Evolutionary conservation across 2,113 vertebrate genomes (phyloP), one percentile per base, ranked within the genome.

Genomic region (Oenanthe melanoleuca): DNA sequence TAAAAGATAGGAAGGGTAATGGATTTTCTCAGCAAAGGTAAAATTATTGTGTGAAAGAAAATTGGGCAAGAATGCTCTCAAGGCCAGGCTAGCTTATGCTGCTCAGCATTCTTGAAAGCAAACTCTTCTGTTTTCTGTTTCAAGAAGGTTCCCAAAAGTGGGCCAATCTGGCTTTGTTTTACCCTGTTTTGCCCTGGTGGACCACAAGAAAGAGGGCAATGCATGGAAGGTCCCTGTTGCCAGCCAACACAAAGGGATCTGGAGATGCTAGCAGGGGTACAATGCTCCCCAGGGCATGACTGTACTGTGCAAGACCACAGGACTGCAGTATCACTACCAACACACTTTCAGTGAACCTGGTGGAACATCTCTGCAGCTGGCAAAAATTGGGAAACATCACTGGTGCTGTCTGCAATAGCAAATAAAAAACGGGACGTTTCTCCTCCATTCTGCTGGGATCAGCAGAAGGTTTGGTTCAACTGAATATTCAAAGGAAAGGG

Each of bases 281-380:
- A 44, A 12, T 49, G 67, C 22, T 33, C 53, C 52, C 1, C 0
- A 44, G 33, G 24, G 3, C 3, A 42, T 3, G 3, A 37, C 33
- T 72, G 18, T 12, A 9, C 11, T 34, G 15, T 70, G 52, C 25
- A 49, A 9, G 0, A 1, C n/a, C 61, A 52, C n/a, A 21, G 33
- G 14, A 45, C 55, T 28, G 49, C 22, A 79, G 26, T 11, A 47
- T 24, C 44, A 12, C 4, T 26, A 26, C 6, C 53, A 80, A 14
- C 12, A 22, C 19, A 17, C 25, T 64, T 63, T 33, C 64, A 55
- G 25, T 16, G 47, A 64, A 50, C 17, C 37, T 72, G 26, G 45
- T 34, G 8, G 5, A 64, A 87, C 21, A 29, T 2, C 29, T 84
- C 64, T 56, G 37, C 21, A 45, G 8, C 0, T 73, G 70, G 50